These are phyloP conservation scores for Pipistrellus pipistrellus DNA, from an alignment of 2,797 vertebrate species.

Conservation along the genomic window DNA sequence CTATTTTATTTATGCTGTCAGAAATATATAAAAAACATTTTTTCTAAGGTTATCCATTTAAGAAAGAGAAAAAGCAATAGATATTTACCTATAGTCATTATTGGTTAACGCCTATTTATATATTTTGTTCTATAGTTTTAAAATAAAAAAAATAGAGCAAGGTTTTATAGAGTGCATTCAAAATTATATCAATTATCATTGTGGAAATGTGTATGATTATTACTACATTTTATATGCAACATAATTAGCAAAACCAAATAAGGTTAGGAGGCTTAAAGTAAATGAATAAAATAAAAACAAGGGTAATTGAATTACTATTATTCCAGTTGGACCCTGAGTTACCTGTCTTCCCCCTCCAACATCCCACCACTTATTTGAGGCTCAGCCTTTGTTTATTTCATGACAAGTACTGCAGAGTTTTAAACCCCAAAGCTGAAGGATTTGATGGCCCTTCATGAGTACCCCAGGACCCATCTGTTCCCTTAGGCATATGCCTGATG, in stretches of 20 bases:
- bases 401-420: constrained; percentile 10
- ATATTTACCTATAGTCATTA: not conserved
- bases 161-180: not conserved
- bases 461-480: constrained; percentile 53
- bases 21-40: not conserved
- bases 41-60: not conserved
- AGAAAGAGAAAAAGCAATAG: not conserved
- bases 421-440: not conserved
- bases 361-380: not conserved
- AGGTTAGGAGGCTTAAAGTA: not conserved
- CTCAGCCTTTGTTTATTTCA: not conserved
- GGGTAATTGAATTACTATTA: not conserved
- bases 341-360: not conserved
- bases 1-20: not conserved
- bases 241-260: constrained; percentile 27
- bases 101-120: not conserved
- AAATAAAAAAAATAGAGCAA: constrained; percentile 9
- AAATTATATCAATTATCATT: not conserved
- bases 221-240: not conserved
- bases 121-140: not conserved
- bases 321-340: not conserved
- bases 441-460: constrained; percentile 7
- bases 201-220: not conserved
- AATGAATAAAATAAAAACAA: constrained; percentile 39
- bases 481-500: constrained; percentile 25